These are phyloP conservation scores for Gambusia yucatana DNA, from an alignment of 2,797 vertebrate species.

Conservation along the genomic window DNA sequence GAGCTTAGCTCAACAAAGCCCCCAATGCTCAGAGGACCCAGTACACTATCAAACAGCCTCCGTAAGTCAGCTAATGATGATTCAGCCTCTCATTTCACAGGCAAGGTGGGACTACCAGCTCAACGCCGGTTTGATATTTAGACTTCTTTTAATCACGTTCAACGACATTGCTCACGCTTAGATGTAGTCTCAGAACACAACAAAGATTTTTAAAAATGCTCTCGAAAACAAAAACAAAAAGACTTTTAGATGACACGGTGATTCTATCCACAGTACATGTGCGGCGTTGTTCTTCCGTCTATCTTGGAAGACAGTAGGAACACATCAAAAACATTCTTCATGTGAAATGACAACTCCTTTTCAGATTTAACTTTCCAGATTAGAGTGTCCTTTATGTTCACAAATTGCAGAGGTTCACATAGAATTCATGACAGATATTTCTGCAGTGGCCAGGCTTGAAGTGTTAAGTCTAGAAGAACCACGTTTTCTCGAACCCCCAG, in stretches of 20 bases:
- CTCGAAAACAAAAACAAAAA: neutral
- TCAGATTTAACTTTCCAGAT: neutral
- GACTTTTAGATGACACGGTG: neutral
- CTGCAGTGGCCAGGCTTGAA: neutral
- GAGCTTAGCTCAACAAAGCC: conserved; percentile 66
- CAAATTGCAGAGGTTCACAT: neutral
- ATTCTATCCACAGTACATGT: neutral
- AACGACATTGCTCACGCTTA: conserved; percentile 32
- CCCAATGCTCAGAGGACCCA: conserved; percentile 56
- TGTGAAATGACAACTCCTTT: neutral
- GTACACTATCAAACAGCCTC: conserved; percentile 41
- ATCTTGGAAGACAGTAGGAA: neutral
- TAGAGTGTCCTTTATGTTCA: neutral
- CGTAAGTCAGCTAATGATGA: conserved; percentile 53
- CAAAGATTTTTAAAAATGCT: neutral
- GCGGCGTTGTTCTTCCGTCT: neutral
- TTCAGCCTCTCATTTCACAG: conserved; percentile 55
- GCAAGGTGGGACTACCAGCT: conserved; percentile 33
- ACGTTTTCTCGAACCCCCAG: too few species aligned
- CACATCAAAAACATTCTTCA: neutral
- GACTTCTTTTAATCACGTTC: conserved; percentile 54
- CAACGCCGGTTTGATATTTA: conserved; percentile 40
- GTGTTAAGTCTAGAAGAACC: neutral
- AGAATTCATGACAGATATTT: neutral
- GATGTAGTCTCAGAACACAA: neutral